Evolutionary conservation across 2,797 vertebrate genomes (phyloP).

Genomic region (Tolypeutes matacus): DNA sequence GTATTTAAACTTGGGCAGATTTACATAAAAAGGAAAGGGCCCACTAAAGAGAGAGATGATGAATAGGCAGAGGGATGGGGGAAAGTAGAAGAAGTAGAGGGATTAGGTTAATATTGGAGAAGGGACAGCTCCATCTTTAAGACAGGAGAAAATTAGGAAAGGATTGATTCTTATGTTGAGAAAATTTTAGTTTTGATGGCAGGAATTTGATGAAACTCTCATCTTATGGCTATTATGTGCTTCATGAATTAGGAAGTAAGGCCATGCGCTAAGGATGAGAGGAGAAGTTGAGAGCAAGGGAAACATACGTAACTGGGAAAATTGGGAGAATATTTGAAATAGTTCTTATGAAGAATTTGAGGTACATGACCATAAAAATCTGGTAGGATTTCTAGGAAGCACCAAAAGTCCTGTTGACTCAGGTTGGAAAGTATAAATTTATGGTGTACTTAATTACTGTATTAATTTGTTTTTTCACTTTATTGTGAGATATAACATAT

Average conservation of each 20-base stretch:
- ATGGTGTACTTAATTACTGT: neutral
- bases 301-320: neutral
- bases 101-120: neutral
- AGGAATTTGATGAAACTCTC: neutral
- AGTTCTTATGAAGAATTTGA: neutral
- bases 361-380: neutral
- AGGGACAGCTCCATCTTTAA: neutral
- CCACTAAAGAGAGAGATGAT: neutral
- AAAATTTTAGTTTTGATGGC: neutral
- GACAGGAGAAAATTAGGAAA: neutral
- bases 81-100: neutral
- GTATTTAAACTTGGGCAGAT: neutral
- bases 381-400: neutral
- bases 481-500: constrained; percentile 10
- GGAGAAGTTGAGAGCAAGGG: neutral
- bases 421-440: neutral
- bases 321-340: neutral
- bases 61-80: neutral
- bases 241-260: neutral
- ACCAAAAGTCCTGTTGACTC: neutral
- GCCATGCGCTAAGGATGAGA: neutral
- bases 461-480: neutral
- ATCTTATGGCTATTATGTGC: neutral
- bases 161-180: neutral
- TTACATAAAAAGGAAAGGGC: neutral